Evolutionary conservation across 2,113 vertebrate genomes (phyloP), one percentile per base, ranked within the genome.

Genomic region (Sander vitreus): DNA sequence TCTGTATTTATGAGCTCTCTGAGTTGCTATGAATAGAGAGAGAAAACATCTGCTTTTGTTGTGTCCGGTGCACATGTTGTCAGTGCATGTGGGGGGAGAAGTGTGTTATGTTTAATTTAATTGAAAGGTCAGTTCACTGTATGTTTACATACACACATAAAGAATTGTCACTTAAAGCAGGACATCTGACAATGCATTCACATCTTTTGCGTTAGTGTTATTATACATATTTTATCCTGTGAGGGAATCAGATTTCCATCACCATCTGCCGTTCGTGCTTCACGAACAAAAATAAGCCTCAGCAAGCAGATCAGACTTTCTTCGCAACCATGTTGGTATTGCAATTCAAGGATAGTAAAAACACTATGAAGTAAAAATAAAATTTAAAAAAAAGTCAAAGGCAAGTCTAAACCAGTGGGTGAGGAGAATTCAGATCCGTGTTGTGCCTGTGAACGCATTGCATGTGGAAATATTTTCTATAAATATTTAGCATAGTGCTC

Each of bases 31-130:
- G 57, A 76, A 69, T 70, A 62, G 59, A 54, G 69, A 77, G 39
- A 57, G 60, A 73, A 70, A 85, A 91, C 91, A 92, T 91, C 84
- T 94, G 92, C 80, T 86, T 80, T 80, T 85, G 80, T 91, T 90
- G 83, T 78, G 69, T 48, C 79, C 58, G 63, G 63, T 69, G 69
- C 81, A 15, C 78, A 87, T 71, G 67, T 69, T 75, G 84, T 85
- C 86, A 12, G 68, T 59, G 63, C 27, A 50, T 63, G 75, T 54
- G 74, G 77, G 65, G 43, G 68, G 25, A 77, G 83, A 51, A 12
- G 30, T 58, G 60, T 21, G 51, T 81, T 66, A n/a, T 15, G 36
- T 78, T 80, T 69, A 10, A 33, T 78, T 81, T 43, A 30, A 86
- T 76, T 30, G 8, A 45, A 71, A 65, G 21, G 33, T 78, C 64